phyloP scores from a whole-genome alignment of 2,113 vertebrate genomes.

The Fulmarus glacialis region DNA sequence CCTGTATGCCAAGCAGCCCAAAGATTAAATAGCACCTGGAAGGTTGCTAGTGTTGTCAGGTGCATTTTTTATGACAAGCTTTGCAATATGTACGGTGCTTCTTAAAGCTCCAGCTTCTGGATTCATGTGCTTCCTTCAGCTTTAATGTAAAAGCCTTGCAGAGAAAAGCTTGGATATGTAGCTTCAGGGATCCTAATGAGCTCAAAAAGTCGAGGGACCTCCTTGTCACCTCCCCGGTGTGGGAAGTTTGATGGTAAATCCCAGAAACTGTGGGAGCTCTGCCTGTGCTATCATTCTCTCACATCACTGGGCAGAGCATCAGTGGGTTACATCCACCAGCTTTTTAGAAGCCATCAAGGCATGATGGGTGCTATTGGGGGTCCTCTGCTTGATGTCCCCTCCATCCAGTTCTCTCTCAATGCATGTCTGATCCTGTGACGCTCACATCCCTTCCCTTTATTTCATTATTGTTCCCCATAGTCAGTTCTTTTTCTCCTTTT shows the following conservation, averaged over 20 bases:
- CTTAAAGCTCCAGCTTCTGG: not conserved
- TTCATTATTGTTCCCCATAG: not conserved
- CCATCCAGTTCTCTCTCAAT: not conserved
- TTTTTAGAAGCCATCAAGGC: not conserved
- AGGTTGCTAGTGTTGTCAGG: not conserved
- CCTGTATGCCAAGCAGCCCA: not conserved
- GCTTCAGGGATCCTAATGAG: not conserved
- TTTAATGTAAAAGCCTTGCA: not conserved
- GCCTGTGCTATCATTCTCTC: not conserved
- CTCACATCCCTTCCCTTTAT: not conserved
- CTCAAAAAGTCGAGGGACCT: not conserved
- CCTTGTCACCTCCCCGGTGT: not conserved
- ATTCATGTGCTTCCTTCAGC: not conserved
- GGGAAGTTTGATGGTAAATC: not conserved
- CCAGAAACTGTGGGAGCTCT: not conserved
- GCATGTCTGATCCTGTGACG: not conserved
- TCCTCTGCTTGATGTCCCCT: not conserved
- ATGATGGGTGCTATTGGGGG: not conserved
- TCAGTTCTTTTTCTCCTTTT: not conserved
- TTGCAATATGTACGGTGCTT: not conserved
- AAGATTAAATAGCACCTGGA: not conserved
- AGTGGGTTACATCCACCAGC: not conserved
- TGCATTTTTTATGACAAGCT: not conserved
- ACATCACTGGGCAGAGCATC: rapidly evolving
- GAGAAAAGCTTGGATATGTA: not conserved